Evolutionary conservation across 1,140 invertebrate genomes (phyloP).

Genomic region (Saccostrea glomerata): DNA sequence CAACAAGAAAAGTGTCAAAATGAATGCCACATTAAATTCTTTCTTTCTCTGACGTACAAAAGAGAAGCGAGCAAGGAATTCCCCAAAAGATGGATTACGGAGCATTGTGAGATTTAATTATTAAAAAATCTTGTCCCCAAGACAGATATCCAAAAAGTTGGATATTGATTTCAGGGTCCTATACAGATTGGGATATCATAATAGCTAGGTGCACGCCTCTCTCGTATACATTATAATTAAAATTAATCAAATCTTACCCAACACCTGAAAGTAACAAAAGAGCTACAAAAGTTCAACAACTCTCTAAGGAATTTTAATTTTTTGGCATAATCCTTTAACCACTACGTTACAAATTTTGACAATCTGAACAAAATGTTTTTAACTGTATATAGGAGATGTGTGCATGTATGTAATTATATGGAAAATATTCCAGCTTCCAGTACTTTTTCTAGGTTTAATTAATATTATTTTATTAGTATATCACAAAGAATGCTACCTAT

Average conservation of each 20-base stretch:
- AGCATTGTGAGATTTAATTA: neutral
- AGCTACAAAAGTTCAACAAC: neutral
- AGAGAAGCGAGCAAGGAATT: neutral
- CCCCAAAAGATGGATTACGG: neutral
- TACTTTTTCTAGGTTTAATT: too few species aligned
- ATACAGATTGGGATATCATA: neutral
- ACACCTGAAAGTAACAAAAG: neutral
- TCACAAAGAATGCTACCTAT: too few species aligned
- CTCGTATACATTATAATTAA: neutral
- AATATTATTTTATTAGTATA: too few species aligned
- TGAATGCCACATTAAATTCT: neutral
- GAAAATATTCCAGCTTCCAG: too few species aligned
- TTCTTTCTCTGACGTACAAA: neutral
- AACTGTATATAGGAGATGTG: too few species aligned
- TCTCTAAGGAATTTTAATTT: neutral
- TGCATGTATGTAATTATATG: too few species aligned
- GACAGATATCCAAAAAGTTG: neutral
- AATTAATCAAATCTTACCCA: neutral
- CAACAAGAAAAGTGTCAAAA: neutral
- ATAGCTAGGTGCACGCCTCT: neutral
- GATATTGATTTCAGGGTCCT: neutral
- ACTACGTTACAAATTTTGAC: neutral
- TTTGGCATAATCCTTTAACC: constrained; percentile 9
- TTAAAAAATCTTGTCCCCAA: neutral
- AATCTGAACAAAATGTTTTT: too few species aligned